These are phyloP conservation scores for Gorilla gorilla DNA, from an alignment of 2,113 vertebrate species.

Conservation along the genomic window DNA sequence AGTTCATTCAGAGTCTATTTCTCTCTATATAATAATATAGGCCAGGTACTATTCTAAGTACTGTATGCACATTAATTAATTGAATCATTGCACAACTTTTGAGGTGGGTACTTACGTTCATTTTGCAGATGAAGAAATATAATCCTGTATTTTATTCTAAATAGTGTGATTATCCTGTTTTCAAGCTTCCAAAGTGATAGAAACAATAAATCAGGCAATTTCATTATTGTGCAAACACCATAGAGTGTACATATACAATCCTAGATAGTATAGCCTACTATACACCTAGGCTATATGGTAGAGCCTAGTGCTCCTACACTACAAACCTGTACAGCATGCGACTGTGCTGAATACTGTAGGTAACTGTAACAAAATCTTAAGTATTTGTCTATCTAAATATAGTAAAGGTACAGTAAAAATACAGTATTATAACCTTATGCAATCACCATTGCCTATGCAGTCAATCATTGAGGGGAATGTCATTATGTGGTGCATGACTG, in stretches of 20 bases:
- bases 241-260: background rate
- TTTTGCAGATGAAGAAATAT: constrained; percentile 20
- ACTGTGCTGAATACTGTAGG: background rate
- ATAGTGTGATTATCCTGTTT: background rate
- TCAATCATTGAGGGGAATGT: background rate
- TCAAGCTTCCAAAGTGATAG: background rate
- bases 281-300: background rate
- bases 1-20: background rate
- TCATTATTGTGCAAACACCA: background rate
- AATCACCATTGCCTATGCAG: background rate
- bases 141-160: background rate
- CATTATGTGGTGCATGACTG: background rate
- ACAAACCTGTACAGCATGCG: background rate
- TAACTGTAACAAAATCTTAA: background rate
- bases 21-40: background rate
- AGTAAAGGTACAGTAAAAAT: background rate
- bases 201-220: background rate
- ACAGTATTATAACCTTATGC: background rate
- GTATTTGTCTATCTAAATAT: background rate
- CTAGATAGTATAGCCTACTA: background rate
- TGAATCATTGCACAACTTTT: background rate
- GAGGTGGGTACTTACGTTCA: background rate
- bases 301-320: background rate
- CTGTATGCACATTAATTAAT: background rate
- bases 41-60: background rate